Evolutionary conservation across 2,797 vertebrate species (phyloP).

Genomic region (Astyanax mexicanus): DNA sequence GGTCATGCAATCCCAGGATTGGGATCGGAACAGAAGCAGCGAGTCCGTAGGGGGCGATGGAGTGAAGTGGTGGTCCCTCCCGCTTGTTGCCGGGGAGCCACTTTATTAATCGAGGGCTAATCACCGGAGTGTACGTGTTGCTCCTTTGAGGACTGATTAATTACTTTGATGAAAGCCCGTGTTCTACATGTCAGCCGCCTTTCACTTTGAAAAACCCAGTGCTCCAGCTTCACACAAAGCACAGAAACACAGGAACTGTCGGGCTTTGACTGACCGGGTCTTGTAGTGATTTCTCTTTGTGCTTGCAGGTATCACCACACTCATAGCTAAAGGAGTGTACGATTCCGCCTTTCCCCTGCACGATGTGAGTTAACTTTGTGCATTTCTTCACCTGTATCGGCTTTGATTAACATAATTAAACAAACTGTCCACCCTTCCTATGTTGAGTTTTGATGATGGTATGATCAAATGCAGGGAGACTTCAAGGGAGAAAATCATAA

Average conservation of each 20-base stretch:
- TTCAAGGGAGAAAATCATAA: constrained; percentile 78
- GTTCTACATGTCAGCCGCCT: constrained; percentile 51
- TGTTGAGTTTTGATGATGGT: constrained; percentile 19
- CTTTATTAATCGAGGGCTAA: constrained; percentile 70
- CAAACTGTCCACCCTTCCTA: neutral
- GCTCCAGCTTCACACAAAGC: constrained; percentile 33
- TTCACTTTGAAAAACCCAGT: constrained; percentile 33
- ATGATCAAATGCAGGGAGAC: constrained; percentile 82
- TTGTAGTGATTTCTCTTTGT: constrained; percentile 31
- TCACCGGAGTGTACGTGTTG: constrained; percentile 50
- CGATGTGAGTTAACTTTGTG: constrained; percentile 82
- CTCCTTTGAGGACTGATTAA: constrained; percentile 65
- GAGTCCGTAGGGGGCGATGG: constrained; percentile 41
- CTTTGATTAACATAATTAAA: constrained; percentile 13
- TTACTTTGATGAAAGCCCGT: constrained; percentile 65
- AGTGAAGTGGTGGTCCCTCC: constrained; percentile 50
- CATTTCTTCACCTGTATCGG: neutral
- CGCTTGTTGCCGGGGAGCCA: constrained; percentile 55
- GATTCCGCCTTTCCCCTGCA: constrained; percentile 95
- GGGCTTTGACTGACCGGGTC: constrained; percentile 2
- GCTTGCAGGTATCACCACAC: constrained; percentile 87
- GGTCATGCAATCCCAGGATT: constrained; percentile 53
- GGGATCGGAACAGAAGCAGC: constrained; percentile 47
- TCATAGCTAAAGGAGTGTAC: constrained; percentile 95
- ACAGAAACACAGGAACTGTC: too few relatives aligned